Percentiles rank a stretch among this genome's conserved stretches.
These are phyloP conservation scores for Gymnocypris eckloni DNA, from an alignment of 2,797 vertebrate genomes.

Conservation along the genomic window DNA sequence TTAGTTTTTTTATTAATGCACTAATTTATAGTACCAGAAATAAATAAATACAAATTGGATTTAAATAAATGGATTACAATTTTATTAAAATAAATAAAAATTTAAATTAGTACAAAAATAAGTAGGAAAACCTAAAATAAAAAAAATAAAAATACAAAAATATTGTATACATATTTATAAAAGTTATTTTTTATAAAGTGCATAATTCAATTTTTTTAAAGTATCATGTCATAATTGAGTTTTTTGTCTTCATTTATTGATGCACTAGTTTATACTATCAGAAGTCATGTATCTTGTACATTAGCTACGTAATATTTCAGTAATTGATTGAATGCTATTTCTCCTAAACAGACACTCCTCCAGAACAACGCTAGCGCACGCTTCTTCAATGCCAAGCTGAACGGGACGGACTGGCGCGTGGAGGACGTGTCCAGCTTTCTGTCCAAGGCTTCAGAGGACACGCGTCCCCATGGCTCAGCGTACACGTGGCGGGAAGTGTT, in stretches of 20 bases:
- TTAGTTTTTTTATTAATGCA: background rate
- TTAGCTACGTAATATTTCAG: background rate
- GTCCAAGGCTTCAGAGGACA: constrained; percentile 83
- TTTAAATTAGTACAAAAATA: too few species aligned
- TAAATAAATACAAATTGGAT: too few species aligned
- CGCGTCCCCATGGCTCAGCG: constrained; percentile 67
- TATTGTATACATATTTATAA: background rate
- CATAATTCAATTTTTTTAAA: too few species aligned
- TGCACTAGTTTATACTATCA: background rate
- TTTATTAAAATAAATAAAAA: too few species aligned
- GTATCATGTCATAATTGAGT: too few species aligned
- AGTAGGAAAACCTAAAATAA: too few species aligned
- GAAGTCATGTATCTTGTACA: background rate
- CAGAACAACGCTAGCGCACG: constrained; percentile 83
- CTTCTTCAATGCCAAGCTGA: constrained; percentile 83
- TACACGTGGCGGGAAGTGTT: constrained; percentile 93
- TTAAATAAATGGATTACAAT: too few species aligned
- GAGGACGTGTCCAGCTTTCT: constrained; percentile 86
- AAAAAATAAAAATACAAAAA: too few species aligned
- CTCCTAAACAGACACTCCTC: constrained; percentile 82
- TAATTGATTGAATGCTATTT: background rate
- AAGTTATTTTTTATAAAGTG: background rate
- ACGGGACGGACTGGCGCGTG: constrained; percentile 83
- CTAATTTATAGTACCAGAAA: background rate
- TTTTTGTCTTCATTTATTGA: background rate